Conservation (phyloP, 2,888 invertebrate species). For the Hemistola chrysoprasaria region DNA sequence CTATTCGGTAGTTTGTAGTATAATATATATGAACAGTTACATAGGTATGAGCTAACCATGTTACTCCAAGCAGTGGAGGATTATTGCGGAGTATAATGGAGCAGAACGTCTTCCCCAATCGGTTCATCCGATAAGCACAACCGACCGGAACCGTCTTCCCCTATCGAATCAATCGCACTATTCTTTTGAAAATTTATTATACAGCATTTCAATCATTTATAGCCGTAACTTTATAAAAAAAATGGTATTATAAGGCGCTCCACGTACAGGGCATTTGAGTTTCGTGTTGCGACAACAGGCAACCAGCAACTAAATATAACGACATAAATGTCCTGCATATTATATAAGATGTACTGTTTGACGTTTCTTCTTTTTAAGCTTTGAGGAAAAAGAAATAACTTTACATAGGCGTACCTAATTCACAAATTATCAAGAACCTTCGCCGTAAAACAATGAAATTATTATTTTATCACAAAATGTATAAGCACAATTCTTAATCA, state of each 20-base stretch:
- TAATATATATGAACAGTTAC: neutral
- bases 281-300: too few relatives aligned
- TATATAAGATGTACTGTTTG: too few relatives aligned
- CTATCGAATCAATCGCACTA: slow-evolving; percentile 67
- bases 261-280: too few relatives aligned
- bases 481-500: too few relatives aligned
- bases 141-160: slow-evolving; percentile 74
- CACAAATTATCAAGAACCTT: too few relatives aligned
- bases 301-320: too few relatives aligned
- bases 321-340: too few relatives aligned
- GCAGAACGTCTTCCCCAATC: slow-evolving; percentile 67
- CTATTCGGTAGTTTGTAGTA: slow-evolving; percentile 2
- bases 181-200: slow-evolving; percentile 59
- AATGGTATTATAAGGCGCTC: neutral
- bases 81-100: slow-evolving; percentile 70
- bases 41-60: slow-evolving; percentile 26
- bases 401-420: too few relatives aligned
- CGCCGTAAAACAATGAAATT: too few relatives aligned
- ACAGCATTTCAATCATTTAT: slow-evolving; percentile 45
- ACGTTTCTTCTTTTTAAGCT: too few relatives aligned
- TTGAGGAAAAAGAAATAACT: too few relatives aligned
- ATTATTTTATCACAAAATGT: too few relatives aligned
- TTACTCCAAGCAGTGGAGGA: slow-evolving; percentile 49
- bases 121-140: slow-evolving; percentile 73
- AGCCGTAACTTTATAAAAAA: slow-evolving; percentile 23